These are phyloP conservation scores for Anser cygnoides DNA, from an alignment of 2,113 vertebrate species.

Conservation along the genomic window DNA sequence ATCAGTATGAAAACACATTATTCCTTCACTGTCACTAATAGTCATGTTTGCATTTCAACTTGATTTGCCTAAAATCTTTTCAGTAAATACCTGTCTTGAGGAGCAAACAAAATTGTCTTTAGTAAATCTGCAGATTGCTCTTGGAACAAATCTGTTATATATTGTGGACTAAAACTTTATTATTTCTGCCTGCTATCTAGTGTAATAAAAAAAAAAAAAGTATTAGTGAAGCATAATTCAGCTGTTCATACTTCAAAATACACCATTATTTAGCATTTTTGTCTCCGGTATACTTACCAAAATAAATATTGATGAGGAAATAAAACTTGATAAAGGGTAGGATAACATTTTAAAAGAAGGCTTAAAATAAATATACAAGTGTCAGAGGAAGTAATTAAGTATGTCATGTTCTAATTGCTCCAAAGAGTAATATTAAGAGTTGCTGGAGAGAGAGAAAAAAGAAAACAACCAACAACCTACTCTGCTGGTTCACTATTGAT, in stretches of 20 bases:
- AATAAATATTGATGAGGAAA: background rate
- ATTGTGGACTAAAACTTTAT: background rate
- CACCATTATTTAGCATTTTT: background rate
- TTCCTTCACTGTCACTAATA: background rate
- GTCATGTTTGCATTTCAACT: background rate
- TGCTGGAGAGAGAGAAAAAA: background rate
- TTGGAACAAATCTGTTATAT: background rate
- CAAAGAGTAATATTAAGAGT: background rate
- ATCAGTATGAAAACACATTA: background rate
- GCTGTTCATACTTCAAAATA: background rate
- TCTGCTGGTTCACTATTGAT: background rate
- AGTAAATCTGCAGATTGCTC: constrained; percentile 7
- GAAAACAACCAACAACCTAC: background rate
- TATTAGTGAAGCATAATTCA: background rate
- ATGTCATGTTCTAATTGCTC: background rate
- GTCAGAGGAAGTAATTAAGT: background rate
- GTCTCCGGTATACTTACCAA: background rate
- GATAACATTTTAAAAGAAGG: background rate
- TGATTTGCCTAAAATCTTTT: background rate
- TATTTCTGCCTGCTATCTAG: background rate
- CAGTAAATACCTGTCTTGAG: background rate
- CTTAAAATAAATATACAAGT: background rate
- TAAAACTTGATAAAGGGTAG: background rate
- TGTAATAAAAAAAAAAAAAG: background rate
- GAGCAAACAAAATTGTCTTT: background rate